Conservation (phyloP, 2,113 vertebrate genomes). For the Nothoprocta pentlandii region DNA sequence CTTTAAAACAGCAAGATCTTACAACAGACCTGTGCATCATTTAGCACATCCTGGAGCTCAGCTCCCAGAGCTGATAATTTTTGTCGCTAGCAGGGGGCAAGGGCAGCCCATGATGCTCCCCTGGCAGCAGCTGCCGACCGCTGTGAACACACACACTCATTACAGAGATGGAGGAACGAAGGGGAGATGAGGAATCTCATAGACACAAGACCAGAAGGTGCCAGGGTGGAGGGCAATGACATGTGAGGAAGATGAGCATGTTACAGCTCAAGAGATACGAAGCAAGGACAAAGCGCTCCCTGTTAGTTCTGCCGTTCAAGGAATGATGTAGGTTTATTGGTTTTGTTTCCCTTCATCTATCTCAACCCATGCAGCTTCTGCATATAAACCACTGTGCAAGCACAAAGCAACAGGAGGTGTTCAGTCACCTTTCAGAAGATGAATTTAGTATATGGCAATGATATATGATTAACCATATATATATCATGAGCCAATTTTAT, state of each 20-base stretch:
- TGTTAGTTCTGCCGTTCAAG: not conserved
- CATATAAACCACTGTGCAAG: not conserved
- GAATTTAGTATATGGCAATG: not conserved
- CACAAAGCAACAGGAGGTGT: not conserved
- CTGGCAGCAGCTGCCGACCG: not conserved
- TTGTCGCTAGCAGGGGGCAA: slow-evolving; percentile 1
- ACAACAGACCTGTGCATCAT: not conserved
- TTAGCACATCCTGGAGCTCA: slow-evolving; percentile 9
- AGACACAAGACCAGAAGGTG: not conserved
- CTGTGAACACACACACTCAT: too few species aligned
- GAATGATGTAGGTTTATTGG: not conserved
- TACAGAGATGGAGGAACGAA: not conserved
- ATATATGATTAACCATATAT: not conserved
- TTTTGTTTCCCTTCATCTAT: not conserved
- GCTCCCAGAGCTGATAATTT: not conserved
- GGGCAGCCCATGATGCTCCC: not conserved
- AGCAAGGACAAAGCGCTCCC: not conserved
- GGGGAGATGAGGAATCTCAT: not conserved
- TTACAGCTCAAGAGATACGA: not conserved
- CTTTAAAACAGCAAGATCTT: slow-evolving; percentile 22
- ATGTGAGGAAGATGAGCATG: rapidly evolving
- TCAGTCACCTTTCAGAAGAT: not conserved
- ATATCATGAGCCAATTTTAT: not conserved
- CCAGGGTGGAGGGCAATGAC: not conserved
- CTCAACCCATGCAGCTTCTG: not conserved